These are phyloP conservation scores for Dolichotis patagonum DNA, from an alignment of 2,113 vertebrate genomes.

Conservation along the genomic window DNA sequence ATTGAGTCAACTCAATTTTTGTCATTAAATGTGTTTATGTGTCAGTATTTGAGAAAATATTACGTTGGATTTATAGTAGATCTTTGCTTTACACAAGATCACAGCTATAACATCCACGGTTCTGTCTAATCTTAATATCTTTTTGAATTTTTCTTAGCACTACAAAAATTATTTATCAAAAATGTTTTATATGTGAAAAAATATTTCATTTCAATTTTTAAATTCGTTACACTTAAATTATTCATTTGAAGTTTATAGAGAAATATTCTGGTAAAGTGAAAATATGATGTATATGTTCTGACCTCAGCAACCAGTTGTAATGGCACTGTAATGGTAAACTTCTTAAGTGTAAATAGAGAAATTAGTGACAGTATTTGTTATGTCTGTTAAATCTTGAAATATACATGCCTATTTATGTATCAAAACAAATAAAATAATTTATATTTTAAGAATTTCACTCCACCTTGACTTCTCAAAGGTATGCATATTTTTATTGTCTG, in stretches of 20 bases:
- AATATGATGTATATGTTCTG: not conserved
- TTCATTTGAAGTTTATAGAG: not conserved
- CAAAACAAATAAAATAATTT: not conserved
- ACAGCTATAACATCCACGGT: not conserved
- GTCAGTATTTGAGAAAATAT: not conserved
- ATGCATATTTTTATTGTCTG: slow-evolving; percentile 32
- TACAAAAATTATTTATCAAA: not conserved
- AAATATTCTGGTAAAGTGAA: not conserved
- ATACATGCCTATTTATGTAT: not conserved
- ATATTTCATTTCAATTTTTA: not conserved
- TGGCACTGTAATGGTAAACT: not conserved
- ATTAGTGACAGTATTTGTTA: not conserved
- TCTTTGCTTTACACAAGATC: not conserved
- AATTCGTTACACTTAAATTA: not conserved
- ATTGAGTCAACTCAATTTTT: not conserved
- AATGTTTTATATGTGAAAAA: not conserved
- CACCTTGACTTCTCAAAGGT: not conserved
- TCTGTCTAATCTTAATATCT: not conserved
- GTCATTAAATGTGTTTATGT: not conserved
- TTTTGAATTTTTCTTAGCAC: not conserved
- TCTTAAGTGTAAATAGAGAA: not conserved
- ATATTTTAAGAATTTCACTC: slow-evolving; percentile 34
- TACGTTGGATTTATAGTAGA: not conserved
- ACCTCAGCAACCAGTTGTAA: not conserved
- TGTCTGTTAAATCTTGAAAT: not conserved